Evolutionary conservation across 2,888 invertebrate genomes (phyloP).

Genomic region (Ceratothoa steindachneri): DNA sequence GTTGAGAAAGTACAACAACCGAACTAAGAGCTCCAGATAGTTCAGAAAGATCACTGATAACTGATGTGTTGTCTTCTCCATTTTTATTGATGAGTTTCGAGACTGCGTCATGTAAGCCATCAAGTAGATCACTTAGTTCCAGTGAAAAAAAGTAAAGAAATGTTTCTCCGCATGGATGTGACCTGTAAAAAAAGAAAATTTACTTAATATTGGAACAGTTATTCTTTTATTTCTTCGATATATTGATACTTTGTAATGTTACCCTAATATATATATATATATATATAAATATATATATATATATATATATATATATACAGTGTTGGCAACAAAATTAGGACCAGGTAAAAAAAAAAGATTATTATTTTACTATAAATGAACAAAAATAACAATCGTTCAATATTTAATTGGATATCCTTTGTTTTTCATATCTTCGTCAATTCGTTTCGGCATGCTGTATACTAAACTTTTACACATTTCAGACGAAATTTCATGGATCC

Average conservation of each 20-base stretch:
- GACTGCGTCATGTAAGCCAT: slow-evolving; percentile 46
- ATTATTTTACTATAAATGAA: background rate
- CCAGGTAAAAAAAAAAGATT: background rate
- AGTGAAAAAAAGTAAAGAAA: slow-evolving; percentile 45
- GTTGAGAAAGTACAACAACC: slow-evolving; percentile 41
- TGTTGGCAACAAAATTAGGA: too few species aligned
- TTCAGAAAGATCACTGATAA: slow-evolving; percentile 44
- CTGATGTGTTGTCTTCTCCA: slow-evolving; percentile 34
- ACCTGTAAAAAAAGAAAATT: slow-evolving; percentile 16
- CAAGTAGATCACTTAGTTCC: slow-evolving; percentile 41
- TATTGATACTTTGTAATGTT: too few species aligned
- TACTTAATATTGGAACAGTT: too few species aligned
- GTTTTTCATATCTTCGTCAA: too few species aligned
- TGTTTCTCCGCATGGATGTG: slow-evolving; percentile 46
- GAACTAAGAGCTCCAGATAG: slow-evolving; percentile 43
- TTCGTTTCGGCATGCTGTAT: too few species aligned
- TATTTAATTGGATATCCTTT: too few species aligned
- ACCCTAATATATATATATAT: too few species aligned
- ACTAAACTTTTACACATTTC: too few species aligned
- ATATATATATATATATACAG: slow-evolving; percentile 8
- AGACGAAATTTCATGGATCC: too few species aligned
- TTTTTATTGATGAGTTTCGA: slow-evolving; percentile 35
- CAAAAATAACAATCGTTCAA: too few species aligned
- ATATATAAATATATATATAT: slow-evolving; percentile 12
- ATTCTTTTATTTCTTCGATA: too few species aligned